Conservation (phyloP, 2,797 vertebrate genomes). For the Chiroxiphia lanceolata region DNA sequence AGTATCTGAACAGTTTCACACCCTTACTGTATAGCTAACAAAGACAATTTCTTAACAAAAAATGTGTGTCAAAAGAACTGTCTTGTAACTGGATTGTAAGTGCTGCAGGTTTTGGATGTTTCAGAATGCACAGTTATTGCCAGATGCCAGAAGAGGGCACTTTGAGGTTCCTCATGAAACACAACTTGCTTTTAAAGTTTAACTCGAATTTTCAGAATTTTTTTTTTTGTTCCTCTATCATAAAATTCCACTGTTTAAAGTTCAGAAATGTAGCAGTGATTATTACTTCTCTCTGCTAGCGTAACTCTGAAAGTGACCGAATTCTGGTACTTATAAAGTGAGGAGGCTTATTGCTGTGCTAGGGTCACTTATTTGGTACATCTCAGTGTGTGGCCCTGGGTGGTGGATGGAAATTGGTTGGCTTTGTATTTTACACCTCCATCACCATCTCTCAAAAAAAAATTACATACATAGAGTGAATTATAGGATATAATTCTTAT, state of each 20-base stretch:
- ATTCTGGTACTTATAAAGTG: neutral
- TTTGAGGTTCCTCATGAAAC: neutral
- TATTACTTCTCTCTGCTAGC: neutral
- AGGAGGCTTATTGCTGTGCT: neutral
- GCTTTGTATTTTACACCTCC: neutral
- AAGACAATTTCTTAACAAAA: neutral
- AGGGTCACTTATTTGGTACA: neutral
- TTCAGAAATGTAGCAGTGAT: neutral
- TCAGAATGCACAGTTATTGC: neutral
- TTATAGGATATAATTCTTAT: neutral
- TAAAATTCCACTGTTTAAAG: neutral
- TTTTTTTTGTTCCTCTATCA: neutral
- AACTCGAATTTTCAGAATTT: neutral
- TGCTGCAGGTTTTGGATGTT: neutral
- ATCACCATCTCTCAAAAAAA: neutral
- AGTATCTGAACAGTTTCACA: neutral
- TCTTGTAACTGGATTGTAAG: neutral
- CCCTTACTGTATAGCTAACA: neutral
- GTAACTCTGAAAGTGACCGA: neutral
- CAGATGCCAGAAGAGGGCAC: conserved; percentile 53
- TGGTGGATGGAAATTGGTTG: neutral
- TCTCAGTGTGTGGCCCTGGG: neutral
- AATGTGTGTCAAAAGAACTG: neutral
- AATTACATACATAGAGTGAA: too few species aligned
- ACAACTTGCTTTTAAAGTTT: neutral